Percentiles rank a stretch among this genome's conserved stretches.
These are phyloP conservation scores for Pipa parva DNA, from an alignment of 2,113 vertebrate genomes.

Conservation along the genomic window DNA sequence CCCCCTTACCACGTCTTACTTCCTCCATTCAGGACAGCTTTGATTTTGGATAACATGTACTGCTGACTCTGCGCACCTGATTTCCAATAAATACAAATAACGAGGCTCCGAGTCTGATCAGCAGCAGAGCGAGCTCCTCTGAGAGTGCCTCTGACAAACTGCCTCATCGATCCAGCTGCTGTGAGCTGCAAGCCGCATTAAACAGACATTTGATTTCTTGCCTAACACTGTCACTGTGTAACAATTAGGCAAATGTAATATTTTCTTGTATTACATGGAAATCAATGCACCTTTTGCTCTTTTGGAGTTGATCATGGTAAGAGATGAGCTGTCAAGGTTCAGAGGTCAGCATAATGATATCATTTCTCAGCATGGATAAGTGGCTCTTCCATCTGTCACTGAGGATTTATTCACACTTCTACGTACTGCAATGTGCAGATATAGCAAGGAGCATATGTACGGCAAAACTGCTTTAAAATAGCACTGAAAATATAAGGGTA, in stretches of 20 bases:
- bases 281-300: slow-evolving; percentile 92
- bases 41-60: slow-evolving; percentile 92
- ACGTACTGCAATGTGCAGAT: not conserved
- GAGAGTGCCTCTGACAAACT: slow-evolving; percentile 88
- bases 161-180: slow-evolving; percentile 81
- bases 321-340: slow-evolving; percentile 62
- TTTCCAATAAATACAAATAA: slow-evolving; percentile 63
- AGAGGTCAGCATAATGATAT: slow-evolving; percentile 54
- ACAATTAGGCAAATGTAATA: slow-evolving; percentile 89
- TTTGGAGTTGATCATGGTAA: slow-evolving; percentile 60
- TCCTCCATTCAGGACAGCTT: slow-evolving; percentile 68
- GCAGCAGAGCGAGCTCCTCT: slow-evolving; percentile 66
- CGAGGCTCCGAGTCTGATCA: slow-evolving; percentile 51
- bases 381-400: slow-evolving; percentile 38
- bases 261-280: slow-evolving; percentile 98
- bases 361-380: slow-evolving; percentile 43
- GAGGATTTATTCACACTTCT: slow-evolving; percentile 8
- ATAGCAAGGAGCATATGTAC: too few relatives aligned
- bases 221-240: slow-evolving; percentile 74
- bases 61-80: slow-evolving; percentile 89
- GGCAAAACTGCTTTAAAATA: too few relatives aligned
- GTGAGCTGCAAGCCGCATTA: slow-evolving; percentile 80
- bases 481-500: slow-evolving; percentile 4
- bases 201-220: slow-evolving; percentile 83
- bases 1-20: slow-evolving; percentile 58